Evolutionary conservation across 2,113 vertebrate genomes (phyloP).

Genomic region (Sula dactylatra): DNA sequence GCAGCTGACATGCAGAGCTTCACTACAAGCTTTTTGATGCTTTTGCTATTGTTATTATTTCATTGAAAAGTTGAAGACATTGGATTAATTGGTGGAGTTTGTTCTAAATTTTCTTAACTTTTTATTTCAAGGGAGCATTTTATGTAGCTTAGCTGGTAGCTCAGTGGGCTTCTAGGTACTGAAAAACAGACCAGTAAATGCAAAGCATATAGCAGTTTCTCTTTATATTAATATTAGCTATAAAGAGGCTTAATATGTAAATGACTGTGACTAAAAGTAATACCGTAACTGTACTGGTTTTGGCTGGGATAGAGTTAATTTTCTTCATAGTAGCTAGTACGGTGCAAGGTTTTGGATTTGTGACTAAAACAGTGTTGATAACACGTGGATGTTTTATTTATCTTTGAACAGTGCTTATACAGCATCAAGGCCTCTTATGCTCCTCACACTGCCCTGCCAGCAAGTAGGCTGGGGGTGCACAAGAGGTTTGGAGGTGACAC

Average conservation of each 20-base stretch:
- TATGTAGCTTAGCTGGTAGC: neutral
- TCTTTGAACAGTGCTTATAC: neutral
- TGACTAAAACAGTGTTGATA: neutral
- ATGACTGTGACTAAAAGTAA: neutral
- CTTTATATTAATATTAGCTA: neutral
- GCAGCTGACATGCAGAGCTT: neutral
- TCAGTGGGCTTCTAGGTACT: neutral
- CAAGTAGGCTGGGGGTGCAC: accelerated
- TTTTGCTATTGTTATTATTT: neutral
- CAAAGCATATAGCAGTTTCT: neutral
- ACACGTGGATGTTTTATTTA: neutral
- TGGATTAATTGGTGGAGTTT: neutral
- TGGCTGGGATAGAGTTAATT: neutral
- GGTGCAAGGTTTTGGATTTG: neutral
- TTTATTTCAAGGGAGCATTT: neutral
- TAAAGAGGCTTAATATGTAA: neutral
- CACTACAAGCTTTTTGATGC: neutral
- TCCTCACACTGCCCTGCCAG: accelerated
- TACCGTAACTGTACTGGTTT: neutral
- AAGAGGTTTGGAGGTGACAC: neutral
- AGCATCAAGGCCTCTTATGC: neutral
- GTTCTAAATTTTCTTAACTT: neutral
- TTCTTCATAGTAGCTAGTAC: neutral
- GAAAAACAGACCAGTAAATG: neutral
- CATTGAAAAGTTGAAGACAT: neutral